Evolutionary conservation across 2,113 vertebrate species (phyloP).

Genomic region (Mobula hypostoma): DNA sequence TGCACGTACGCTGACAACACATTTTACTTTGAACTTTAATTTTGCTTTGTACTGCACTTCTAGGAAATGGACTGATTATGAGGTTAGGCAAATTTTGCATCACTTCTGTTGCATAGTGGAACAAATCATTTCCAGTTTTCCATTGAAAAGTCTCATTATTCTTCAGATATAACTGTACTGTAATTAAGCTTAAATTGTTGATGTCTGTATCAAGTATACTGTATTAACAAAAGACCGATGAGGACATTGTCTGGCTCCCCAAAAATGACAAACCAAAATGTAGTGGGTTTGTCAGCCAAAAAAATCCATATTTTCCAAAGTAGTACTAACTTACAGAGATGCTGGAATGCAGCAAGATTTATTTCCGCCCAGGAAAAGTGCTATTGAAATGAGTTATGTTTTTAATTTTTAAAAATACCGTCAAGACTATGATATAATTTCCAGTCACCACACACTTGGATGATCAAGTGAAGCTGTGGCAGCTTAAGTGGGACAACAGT

Average conservation of each 20-base stretch:
- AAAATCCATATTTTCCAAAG: background rate
- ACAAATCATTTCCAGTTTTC: background rate
- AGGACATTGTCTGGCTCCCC: background rate
- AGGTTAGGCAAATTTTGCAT: background rate
- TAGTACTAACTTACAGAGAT: background rate
- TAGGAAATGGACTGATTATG: background rate
- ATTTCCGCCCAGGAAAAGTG: background rate
- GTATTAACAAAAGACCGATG: background rate
- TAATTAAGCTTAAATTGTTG: background rate
- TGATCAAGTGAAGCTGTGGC: background rate
- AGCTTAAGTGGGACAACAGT: background rate
- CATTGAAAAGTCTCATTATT: background rate
- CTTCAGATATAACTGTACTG: background rate
- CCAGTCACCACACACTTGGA: background rate
- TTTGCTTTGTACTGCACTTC: too few species aligned
- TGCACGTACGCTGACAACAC: too few species aligned
- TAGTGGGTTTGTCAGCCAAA: background rate
- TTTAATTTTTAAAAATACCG: background rate
- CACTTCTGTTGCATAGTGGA: background rate
- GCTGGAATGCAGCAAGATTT: background rate
- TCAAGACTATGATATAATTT: background rate
- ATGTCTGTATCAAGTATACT: background rate
- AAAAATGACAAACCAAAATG: background rate
- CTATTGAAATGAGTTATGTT: background rate
- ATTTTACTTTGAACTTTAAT: too few species aligned